These are phyloP conservation scores for Steinernema hermaphroditum DNA, from an alignment of 2,888 invertebrate species.

Conservation along the genomic window DNA sequence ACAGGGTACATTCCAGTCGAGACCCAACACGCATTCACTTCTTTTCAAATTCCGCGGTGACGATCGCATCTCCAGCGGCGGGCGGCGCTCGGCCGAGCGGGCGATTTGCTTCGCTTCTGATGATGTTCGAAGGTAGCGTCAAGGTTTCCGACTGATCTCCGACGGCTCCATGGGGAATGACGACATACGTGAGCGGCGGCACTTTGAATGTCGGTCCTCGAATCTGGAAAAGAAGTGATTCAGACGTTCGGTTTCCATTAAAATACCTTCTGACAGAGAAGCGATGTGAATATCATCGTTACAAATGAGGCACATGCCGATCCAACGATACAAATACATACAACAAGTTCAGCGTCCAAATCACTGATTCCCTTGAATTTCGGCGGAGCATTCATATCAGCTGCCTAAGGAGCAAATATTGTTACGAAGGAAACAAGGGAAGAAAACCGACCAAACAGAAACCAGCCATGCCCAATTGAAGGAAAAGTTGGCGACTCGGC, in stretches of 20 bases:
- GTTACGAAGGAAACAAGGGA: no score
- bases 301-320: neutral
- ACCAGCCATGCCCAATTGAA: slow-evolving; percentile 22
- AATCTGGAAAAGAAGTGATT: slow-evolving; percentile 1
- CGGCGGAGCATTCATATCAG: neutral
- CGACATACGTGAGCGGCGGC: neutral
- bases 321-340: slow-evolving; percentile 6
- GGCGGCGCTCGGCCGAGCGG: neutral
- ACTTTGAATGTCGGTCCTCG: neutral
- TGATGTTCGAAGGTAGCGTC: neutral
- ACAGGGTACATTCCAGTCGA: slow-evolving; percentile 6
- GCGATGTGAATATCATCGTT: slow-evolving; percentile 3
- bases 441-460: slow-evolving; percentile 1
- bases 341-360: neutral
- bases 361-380: neutral
- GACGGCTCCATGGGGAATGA: neutral
- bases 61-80: neutral
- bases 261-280: neutral
- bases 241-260: neutral
- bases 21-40: slow-evolving; percentile 15
- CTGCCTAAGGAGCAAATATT: no score
- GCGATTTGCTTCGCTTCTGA: no score
- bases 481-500: neutral
- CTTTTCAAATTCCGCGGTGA: slow-evolving; percentile 7
- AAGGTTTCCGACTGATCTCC: neutral